Conservation (phyloP, 2,888 invertebrate species). For the Papilio protenor region DNA sequence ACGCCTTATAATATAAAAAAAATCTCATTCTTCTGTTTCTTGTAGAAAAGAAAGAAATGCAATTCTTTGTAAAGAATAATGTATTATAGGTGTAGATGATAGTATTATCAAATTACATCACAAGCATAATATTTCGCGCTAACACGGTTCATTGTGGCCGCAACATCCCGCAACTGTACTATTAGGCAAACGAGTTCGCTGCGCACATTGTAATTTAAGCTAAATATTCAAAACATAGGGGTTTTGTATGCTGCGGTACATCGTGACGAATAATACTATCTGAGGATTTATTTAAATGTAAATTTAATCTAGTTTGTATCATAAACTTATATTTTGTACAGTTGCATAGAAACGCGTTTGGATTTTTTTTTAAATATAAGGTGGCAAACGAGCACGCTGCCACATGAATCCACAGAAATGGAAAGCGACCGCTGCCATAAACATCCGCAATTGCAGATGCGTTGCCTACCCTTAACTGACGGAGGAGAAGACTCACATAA, state of each 20-base stretch:
- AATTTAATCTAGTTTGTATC: background rate
- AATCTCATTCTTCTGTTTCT: background rate
- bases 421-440: too few species aligned
- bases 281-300: background rate
- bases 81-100: too few species aligned
- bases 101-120: background rate
- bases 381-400: too few species aligned
- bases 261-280: constrained; percentile 48
- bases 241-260: constrained; percentile 33
- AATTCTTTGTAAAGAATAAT: too few species aligned
- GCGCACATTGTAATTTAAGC: constrained; percentile 26
- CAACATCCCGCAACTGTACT: constrained; percentile 11
- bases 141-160: constrained; percentile 34
- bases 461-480: too few species aligned
- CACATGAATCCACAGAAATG: too few species aligned
- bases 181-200: constrained; percentile 36
- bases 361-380: too few species aligned
- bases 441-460: too few species aligned
- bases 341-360: background rate
- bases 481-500: too few species aligned
- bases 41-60: too few species aligned
- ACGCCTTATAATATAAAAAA: too few species aligned
- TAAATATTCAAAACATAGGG: constrained; percentile 26
- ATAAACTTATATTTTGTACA: background rate
- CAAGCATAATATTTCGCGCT: constrained; percentile 16